Evolutionary conservation across 64 coral and sea anemone species (phyloP), one percentile per base, ranked within the genome.

Genomic region (Anthopleura sola): DNA sequence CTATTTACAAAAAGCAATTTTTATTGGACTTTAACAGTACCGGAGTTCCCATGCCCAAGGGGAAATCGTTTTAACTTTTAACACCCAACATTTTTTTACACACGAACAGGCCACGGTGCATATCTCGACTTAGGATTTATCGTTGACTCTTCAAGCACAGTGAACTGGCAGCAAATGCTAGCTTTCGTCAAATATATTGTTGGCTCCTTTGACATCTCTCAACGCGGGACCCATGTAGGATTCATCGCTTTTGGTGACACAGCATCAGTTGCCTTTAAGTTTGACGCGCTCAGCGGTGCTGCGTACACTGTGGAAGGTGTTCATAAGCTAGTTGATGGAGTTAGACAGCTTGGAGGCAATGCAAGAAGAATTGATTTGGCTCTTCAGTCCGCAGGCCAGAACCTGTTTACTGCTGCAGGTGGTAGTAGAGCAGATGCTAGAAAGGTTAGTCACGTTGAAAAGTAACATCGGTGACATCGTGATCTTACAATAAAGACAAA

Each of bases 141-240:
- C 26, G 89, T 76, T 49, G 89, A 90, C 78, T 85, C 89, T 15
- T 85, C 89, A 55, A 58, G 36, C 5, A 37, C 68, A 21, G 89
- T 80, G 7, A 49, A 90, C 68, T 90, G 89, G 89, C 36, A 68
- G 26, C 51, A 64, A 53, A 90, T 84, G 29, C 69, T 33, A 37
- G 17, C 49, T 15, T 90, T 85, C n/a, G 37, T 85, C 75, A 90
- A 90, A 36, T 44, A 37, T 14, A 37, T 90, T 2, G 76, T 85
- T 50, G 83, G 84, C 28, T 85, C 89, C 14, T 79, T 90, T 44
- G 89, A 90, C 55, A 86, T 90, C 58, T 90, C 89, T 23, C 60
- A 60, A 46, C 44, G 78, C 18, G 57, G 33, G 3, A 84, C 82
- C 15, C 89, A 85, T 80, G 82, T 90, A 13, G 88, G 88, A 16